Percentiles rank a stretch among this genome's conserved stretches.
phyloP scores from a whole-genome alignment of 35 echinoderm and acorn worm genomes.

The Heliocidaris tuberculata region DNA sequence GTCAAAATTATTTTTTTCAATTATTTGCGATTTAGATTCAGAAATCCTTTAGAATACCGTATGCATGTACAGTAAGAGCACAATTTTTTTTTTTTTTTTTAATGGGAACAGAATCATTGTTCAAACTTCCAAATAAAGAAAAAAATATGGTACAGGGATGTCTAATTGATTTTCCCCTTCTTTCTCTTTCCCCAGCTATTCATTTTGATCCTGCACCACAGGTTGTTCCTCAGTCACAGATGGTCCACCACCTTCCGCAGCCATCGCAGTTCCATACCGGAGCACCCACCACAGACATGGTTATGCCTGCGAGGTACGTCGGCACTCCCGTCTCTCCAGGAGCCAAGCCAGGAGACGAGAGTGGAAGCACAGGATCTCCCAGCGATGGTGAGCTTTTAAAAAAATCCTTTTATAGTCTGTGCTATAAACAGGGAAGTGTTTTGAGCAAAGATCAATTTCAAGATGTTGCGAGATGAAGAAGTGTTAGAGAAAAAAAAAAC shows the following conservation, averaged over 20 bases:
- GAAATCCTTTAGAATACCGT: too few relatives aligned
- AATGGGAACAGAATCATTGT: too few relatives aligned
- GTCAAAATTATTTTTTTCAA: too few relatives aligned
- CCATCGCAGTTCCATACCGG: neutral
- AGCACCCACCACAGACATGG: neutral
- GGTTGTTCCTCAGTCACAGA: neutral
- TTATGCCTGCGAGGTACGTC: neutral
- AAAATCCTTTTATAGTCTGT: neutral
- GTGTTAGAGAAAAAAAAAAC: too few relatives aligned
- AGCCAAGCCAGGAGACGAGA: neutral
- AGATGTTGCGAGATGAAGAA: too few relatives aligned
- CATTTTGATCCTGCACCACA: neutral
- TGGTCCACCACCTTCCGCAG: neutral
- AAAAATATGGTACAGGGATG: too few relatives aligned
- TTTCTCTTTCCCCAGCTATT: too few relatives aligned
- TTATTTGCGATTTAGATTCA: too few relatives aligned
- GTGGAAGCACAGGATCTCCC: slow-evolving; percentile 19
- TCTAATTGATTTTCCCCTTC: neutral
- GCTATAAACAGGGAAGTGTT: too few relatives aligned
- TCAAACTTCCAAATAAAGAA: too few relatives aligned
- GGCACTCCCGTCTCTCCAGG: neutral
- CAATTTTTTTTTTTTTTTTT: too few relatives aligned
- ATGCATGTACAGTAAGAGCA: too few relatives aligned
- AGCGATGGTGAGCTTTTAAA: slow-evolving; percentile 13
- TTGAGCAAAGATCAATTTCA: neutral